These are phyloP conservation scores for Synanthedon andrenaeformis DNA, from an alignment of 2,888 invertebrate genomes.

Conservation along the genomic window DNA sequence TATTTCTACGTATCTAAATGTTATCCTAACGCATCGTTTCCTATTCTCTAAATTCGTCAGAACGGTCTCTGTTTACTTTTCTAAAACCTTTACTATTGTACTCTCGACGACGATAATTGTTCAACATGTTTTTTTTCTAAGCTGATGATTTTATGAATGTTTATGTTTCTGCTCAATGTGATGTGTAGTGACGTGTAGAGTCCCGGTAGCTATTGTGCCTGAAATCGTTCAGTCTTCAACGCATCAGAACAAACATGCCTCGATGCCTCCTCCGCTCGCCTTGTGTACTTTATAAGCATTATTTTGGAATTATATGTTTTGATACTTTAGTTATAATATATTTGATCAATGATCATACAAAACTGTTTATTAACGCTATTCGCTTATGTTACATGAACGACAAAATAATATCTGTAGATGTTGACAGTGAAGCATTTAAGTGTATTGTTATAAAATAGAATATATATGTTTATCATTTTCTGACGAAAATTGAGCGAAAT, in stretches of 20 bases:
- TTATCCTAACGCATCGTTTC: slow-evolving; percentile 30
- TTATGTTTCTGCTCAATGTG: slow-evolving; percentile 64
- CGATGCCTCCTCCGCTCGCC: slow-evolving; percentile 33
- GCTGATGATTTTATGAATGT: slow-evolving; percentile 65
- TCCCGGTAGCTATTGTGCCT: slow-evolving; percentile 37
- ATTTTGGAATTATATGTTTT: slow-evolving; percentile 4
- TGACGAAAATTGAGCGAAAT: too few species aligned
- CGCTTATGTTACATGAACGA: too few species aligned
- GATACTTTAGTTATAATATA: slow-evolving; percentile 3
- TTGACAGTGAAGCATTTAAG: too few species aligned
- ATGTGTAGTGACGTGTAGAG: slow-evolving; percentile 54
- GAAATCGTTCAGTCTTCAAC: slow-evolving; percentile 36
- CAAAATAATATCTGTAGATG: too few species aligned
- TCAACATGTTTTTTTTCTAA: slow-evolving; percentile 32
- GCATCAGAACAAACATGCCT: slow-evolving; percentile 29
- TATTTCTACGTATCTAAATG: slow-evolving; percentile 18
- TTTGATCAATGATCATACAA: too few species aligned
- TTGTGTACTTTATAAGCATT: slow-evolving; percentile 22
- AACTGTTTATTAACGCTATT: too few species aligned
- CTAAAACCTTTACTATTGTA: slow-evolving; percentile 45
- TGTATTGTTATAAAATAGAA: too few species aligned
- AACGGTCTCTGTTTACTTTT: slow-evolving; percentile 48
- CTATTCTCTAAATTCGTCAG: slow-evolving; percentile 24
- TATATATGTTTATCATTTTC: too few species aligned
- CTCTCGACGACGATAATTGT: slow-evolving; percentile 46